A percentile compares a stretch with the other conserved stretches of the same genome.
Evolutionary conservation across 92 coral and sea anemone genomes (phyloP).

Genomic region (Bergia puertoricense): DNA sequence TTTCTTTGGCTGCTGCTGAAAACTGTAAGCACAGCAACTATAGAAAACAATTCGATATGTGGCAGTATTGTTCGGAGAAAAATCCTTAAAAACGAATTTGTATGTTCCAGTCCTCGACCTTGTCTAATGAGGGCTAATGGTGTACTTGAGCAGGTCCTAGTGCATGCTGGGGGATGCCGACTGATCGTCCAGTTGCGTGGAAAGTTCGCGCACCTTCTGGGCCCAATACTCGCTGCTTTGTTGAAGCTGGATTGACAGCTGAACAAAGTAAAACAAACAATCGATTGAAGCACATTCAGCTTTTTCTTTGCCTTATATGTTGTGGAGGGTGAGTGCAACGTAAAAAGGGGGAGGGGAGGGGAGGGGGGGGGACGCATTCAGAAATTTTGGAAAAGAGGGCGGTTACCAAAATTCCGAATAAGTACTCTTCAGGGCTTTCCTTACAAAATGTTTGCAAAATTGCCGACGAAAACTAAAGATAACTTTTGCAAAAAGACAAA

Average conservation of each 20-base stretch:
- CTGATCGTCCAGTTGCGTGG: conserved; percentile 79
- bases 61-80: background rate
- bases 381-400: background rate
- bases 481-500: too few relatives aligned
- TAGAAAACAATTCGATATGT: background rate
- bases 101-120: background rate
- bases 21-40: background rate
- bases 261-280: conserved; percentile 18
- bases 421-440: too few relatives aligned
- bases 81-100: background rate
- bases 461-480: too few relatives aligned
- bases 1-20: background rate
- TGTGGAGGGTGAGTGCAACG: background rate
- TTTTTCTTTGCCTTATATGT: too few relatives aligned
- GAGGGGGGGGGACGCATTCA: too few relatives aligned
- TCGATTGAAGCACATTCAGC: background rate
- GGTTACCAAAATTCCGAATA: too few relatives aligned
- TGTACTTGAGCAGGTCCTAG: conserved; percentile 10
- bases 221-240: conserved; percentile 99
- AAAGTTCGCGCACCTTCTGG: conserved; percentile 91
- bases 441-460: too few relatives aligned
- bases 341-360: background rate
- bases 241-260: conserved; percentile 97
- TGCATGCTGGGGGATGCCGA: conserved; percentile 52
- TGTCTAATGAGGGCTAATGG: background rate